These are phyloP conservation scores for Apodemia duryi DNA, from an alignment of 2,888 invertebrate genomes.

Conservation along the genomic window DNA sequence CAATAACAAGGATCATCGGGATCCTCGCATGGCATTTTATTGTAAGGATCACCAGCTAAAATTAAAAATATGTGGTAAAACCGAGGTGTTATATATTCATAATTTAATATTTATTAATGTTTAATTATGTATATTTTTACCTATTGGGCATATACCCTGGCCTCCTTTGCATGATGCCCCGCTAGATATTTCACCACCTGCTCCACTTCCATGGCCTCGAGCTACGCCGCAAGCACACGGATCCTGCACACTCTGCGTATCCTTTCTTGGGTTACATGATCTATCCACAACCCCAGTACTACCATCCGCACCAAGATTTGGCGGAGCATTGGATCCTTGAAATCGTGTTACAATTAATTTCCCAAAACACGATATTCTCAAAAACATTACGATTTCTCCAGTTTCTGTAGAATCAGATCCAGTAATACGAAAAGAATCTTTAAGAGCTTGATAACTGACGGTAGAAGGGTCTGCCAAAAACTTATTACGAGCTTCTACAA, in stretches of 20 bases:
- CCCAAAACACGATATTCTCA: slow-evolving; percentile 83
- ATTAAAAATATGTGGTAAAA: slow-evolving; percentile 10
- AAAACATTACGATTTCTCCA: slow-evolving; percentile 80
- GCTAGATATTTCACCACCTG: background rate
- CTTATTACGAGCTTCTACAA: slow-evolving; percentile 76
- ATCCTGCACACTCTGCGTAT: slow-evolving; percentile 48
- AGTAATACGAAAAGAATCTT: slow-evolving; percentile 79
- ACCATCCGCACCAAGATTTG: slow-evolving; percentile 41
- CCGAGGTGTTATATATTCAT: background rate
- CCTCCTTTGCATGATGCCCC: background rate
- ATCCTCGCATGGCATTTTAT: slow-evolving; percentile 60
- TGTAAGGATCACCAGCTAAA: slow-evolving; percentile 51
- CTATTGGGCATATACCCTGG: slow-evolving; percentile 1
- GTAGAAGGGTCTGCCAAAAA: slow-evolving; percentile 64
- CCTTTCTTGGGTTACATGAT: slow-evolving; percentile 54
- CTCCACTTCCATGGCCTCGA: slow-evolving; percentile 32
- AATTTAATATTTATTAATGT: background rate
- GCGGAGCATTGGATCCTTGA: slow-evolving; percentile 63
- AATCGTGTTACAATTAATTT: slow-evolving; percentile 83
- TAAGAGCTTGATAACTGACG: slow-evolving; percentile 77
- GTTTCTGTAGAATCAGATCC: slow-evolving; percentile 69
- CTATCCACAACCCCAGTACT: slow-evolving; percentile 48
- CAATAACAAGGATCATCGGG: slow-evolving; percentile 63
- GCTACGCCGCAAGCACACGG: slow-evolving; percentile 63
- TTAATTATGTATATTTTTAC: background rate